Percentiles rank a stretch among this genome's conserved stretches.
Evolutionary conservation across 2,113 vertebrate species (phyloP).

Genomic region (Crypturellus undulatus): DNA sequence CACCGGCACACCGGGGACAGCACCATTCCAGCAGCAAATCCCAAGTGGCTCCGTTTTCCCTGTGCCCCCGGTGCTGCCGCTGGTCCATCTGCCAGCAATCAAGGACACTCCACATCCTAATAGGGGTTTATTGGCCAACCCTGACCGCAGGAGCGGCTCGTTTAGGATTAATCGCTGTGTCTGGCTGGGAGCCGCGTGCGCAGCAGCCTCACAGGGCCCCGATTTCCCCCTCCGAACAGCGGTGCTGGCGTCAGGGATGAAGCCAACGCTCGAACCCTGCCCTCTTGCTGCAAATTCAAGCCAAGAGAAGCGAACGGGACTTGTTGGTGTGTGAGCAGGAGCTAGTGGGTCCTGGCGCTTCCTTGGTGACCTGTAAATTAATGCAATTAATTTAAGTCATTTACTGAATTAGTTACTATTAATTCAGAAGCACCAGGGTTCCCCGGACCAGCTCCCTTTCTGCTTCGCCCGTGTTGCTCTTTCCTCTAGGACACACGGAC

Average conservation of each 20-base stretch:
- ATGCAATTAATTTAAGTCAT: background rate
- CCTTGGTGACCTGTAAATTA: background rate
- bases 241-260: background rate
- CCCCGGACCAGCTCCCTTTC: background rate
- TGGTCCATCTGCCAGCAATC: background rate
- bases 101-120: background rate
- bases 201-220: background rate
- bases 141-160: background rate
- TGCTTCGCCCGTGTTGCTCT: background rate
- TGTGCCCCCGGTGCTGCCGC: background rate
- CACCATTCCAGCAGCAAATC: background rate
- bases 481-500: background rate
- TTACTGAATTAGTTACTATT: background rate
- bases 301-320: conserved; percentile 10
- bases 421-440: background rate
- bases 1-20: fast-evolving
- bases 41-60: background rate
- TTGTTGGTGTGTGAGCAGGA: background rate
- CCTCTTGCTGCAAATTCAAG: conserved; percentile 3
- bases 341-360: background rate
- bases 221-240: background rate
- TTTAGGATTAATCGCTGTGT: background rate
- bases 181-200: background rate
- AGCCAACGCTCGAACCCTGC: background rate
- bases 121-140: conserved; percentile 8